Evolutionary conservation across 2,113 vertebrate species (phyloP), one percentile per base, ranked within the genome.

Genomic region (Eulemur rufifrons): DNA sequence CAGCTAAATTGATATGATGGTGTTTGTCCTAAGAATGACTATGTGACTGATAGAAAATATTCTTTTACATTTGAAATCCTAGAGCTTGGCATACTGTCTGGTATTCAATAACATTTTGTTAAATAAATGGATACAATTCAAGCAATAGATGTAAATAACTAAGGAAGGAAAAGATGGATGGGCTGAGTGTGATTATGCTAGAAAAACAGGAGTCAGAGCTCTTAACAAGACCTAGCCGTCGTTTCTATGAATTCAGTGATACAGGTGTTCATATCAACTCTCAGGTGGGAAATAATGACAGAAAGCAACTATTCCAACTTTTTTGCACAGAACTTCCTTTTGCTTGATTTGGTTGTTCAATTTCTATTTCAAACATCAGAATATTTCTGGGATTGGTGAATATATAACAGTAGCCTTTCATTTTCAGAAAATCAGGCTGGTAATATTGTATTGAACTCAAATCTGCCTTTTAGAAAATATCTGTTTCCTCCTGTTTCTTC

Each of bases 21-120:
- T 80, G 42, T 91, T 89, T 90, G 63, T 91, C 61, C 68, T 78
- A 68, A 71, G 80, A 84, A 81, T 80, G 47, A 68, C 47, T 90
- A 18, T n/a, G 10, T 27, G 83, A 52, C 61, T 17, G 29, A 47
- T 54, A 92, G 47, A 47, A 86, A 80, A 76, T 20, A 66, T 80
- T 88, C 27, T 91, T 73, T 92, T 81, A 56, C 71, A 77, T 29
- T 37, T 59, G 11, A 9, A 73, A 2, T 52, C 86, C 56, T 69
- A 59, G 25, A 78, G 50, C 54, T 85, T 86, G 61, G 39, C 11
- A 42, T 69, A 13, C n/a, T 2, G 29, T 78, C 69, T 95, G 42
- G 4, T 76, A 23, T 64, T 88, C 56, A n/a, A 18, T 76, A 54
- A n/a, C 45, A 50, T 63, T 25, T 83, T 89, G 5, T 71, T 45